Evolutionary conservation across 2,888 invertebrate species (phyloP).

Genomic region (Erpobdella octoculata): DNA sequence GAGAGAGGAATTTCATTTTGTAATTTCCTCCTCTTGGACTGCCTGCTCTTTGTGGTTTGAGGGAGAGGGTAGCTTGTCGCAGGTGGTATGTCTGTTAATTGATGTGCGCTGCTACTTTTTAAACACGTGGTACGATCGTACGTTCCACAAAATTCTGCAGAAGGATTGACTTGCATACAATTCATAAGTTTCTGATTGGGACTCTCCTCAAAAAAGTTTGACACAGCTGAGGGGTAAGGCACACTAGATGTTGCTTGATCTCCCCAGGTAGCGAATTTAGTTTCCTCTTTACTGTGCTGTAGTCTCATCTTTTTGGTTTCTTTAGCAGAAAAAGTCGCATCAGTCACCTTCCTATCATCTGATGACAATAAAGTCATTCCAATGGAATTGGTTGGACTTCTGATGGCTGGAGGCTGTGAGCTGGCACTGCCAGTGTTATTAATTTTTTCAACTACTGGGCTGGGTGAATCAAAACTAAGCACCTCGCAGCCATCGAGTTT

Average conservation of each 20-base stretch:
- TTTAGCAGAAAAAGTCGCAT: too few species aligned
- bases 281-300: too few species aligned
- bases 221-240: not conserved
- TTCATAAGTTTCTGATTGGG: too few species aligned
- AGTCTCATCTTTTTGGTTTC: too few species aligned
- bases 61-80: too few species aligned
- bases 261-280: too few species aligned
- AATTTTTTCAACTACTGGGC: not conserved
- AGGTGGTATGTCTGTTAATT: too few species aligned
- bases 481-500: conserved; percentile 6
- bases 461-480: not conserved
- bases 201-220: not conserved
- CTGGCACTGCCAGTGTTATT: not conserved
- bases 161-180: too few species aligned
- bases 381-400: not conserved
- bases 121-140: too few species aligned
- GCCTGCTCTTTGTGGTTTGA: not conserved
- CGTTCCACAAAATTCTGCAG: too few species aligned
- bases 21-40: not conserved
- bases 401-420: not conserved
- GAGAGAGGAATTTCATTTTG: not conserved
- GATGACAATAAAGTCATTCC: not conserved
- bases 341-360: too few species aligned
- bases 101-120: too few species aligned
- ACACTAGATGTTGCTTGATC: not conserved